Evolutionary conservation across 2,113 vertebrate genomes (phyloP).

Genomic region (Coryphaenoides rupestris): DNA sequence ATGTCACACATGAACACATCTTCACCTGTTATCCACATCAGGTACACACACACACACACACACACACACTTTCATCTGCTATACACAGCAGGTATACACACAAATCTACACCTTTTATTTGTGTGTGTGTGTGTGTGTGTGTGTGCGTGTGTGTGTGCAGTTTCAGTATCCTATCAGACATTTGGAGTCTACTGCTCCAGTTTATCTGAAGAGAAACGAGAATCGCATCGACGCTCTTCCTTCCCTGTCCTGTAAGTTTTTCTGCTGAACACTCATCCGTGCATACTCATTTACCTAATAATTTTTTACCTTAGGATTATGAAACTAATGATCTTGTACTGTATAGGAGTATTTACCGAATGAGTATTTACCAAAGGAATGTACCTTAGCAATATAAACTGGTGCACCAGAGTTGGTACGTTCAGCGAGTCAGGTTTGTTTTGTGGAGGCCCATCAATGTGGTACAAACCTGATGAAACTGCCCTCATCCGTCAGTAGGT

Average conservation of each 20-base stretch:
- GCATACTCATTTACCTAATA: background rate
- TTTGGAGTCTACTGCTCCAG: conserved; percentile 61
- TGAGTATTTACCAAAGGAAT: too few species aligned
- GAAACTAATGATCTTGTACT: too few species aligned
- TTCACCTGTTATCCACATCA: conserved; percentile 69
- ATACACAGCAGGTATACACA: background rate
- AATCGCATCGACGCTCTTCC: conserved; percentile 69
- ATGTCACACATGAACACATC: conserved; percentile 46
- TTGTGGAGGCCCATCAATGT: too few species aligned
- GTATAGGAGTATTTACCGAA: too few species aligned
- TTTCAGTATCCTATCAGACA: conserved; percentile 61
- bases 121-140: conserved; percentile 6
- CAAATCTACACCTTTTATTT: background rate
- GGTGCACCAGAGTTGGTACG: too few species aligned
- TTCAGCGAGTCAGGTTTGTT: too few species aligned
- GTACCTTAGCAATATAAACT: too few species aligned
- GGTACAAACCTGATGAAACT: too few species aligned
- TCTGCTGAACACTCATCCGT: background rate
- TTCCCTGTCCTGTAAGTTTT: conserved; percentile 65
- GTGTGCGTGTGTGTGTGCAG: conserved; percentile 48
- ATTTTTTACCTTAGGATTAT: too few species aligned
- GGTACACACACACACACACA: conserved; percentile 37
- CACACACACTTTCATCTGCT: background rate
- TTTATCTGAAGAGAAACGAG: conserved; percentile 64
- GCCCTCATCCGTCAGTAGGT: too few species aligned